phyloP scores from a whole-genome alignment of 2,888 invertebrate species.

The Congeria kusceri region DNA sequence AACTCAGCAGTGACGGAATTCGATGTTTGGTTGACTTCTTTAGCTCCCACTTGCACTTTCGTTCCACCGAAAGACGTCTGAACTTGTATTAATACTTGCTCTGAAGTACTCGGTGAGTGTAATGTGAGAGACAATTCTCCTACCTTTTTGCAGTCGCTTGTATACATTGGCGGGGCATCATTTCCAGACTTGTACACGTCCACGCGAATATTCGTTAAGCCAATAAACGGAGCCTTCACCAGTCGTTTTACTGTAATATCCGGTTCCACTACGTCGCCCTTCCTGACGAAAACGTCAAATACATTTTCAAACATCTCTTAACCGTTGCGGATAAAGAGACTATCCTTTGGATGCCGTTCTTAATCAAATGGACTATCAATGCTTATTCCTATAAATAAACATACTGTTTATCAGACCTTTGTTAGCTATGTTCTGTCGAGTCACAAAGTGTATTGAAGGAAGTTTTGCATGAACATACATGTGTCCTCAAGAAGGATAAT shows the following conservation, averaged over 20 bases:
- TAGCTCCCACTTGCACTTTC: not conserved
- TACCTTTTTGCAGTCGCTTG: not conserved
- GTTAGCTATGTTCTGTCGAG: too few species aligned
- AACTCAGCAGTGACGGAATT: not conserved
- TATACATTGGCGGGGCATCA: not conserved
- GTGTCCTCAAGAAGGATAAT: too few species aligned
- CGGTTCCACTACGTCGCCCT: not conserved
- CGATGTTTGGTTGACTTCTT: not conserved
- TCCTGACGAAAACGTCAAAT: not conserved
- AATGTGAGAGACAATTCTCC: not conserved
- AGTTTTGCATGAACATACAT: too few species aligned
- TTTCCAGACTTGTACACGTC: slow-evolving; percentile 2
- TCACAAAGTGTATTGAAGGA: too few species aligned
- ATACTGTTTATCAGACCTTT: not conserved
- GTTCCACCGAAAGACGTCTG: slow-evolving; percentile 1
- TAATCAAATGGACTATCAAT: not conserved
- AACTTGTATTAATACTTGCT: not conserved
- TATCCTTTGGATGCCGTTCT: not conserved
- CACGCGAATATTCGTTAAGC: not conserved
- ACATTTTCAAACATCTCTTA: slow-evolving; percentile 1
- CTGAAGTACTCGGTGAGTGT: not conserved
- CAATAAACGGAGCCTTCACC: not conserved
- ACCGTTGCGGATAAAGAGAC: not conserved
- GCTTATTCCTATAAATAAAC: not conserved
- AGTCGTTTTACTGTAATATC: not conserved